Base-by-base conservation (phyloP, 2,797 vertebrate species). In the Micromesistius poutassou region DNA sequence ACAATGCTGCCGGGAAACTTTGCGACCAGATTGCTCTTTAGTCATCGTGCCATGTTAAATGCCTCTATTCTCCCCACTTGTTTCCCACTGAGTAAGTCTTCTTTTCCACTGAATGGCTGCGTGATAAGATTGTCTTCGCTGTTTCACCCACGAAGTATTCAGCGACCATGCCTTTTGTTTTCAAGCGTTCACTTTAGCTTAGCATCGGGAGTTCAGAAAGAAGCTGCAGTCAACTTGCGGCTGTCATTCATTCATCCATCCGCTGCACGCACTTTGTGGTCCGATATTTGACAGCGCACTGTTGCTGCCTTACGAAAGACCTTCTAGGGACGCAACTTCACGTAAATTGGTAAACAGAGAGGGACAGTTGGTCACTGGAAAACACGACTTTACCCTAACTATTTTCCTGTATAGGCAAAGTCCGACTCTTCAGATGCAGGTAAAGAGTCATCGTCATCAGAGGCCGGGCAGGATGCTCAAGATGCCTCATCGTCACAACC, bases 401-500 rank as follows among this genome's bases (percentile, higher is more conserved):
- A 1, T n/a, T 74, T 66, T 40, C 22, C 2, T 31, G 6, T 77
- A 7, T 71, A 93, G 93, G 89, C 87, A n/a, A 93, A 94, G 81
- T 93, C 92, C 68, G 94, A 93, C 46, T 88, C 80, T 30, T 92
- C 92, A 46, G 92, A 93, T 86, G 89, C 87, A 22, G 92, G 91
- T 71, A 92, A 91, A 73, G 94, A 94, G 76, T 94, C 93, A 0
- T 88, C 90, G 8, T 93, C 90, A 10, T 93, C 94, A 72, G 94
- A 94, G 38, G 85, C 90, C 0, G 93, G 89, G 2, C 75, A 90
- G 28, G 94, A 93, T 73, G 91, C 83, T 50, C 92, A 95, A 90
- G 96, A 96, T 90, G 95, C 94, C 82, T 93, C 94, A 0, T 95
- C 94, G 73, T 93, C 96, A 70, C 94, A 96, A 91, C 92, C 92